Evolutionary conservation across 2,797 vertebrate species (phyloP), one percentile per base, ranked within the genome.

Genomic region (Spheniscus humboldti): DNA sequence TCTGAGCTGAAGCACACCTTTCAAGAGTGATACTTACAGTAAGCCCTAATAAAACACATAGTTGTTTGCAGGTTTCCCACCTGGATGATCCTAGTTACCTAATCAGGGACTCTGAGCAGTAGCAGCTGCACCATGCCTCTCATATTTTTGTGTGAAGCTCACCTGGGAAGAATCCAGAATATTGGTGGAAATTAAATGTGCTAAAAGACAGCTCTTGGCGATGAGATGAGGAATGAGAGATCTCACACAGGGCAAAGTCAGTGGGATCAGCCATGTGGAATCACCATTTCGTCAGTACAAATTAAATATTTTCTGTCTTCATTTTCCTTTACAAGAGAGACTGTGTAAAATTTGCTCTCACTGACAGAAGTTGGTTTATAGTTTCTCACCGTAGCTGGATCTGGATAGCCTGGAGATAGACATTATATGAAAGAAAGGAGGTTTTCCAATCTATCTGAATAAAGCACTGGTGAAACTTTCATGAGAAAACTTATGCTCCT

Each of bases 231-330:
- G 69, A 93, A 84, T 55, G 75, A 88, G 64, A 92, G 52, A 69
- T 80, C 75, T 96, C 92, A 91, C 41, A 72, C 72, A 91, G 84
- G 68, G 93, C 53, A 92, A 76, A 91, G 78, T 94, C 69, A 72
- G 89, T 93, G 33, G 56, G 64, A 87, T 94, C 81, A 92, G 57
- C 43, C 78, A 88, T 68, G 43, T 77, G 66, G 84, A 94, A 93
- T 96, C 64, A 82, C 28, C 13, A 59, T 86, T 87, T 94, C 81
- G 91, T 88, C 84, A 75, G 84, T 55, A 88, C 90, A 96, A 95
- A 94, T 82, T 92, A 96, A 91, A 90, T 96, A 91, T 91, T 92
- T 95, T 95, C 81, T 88, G 22, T 83, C 91, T 94, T 95, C 41
- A 81, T 90, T 95, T 92, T 92, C 81, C n/a, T 93, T 87, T 91